Base-by-base conservation (phyloP, 2,888 invertebrate genomes). In the Adineta ricciae region DNA sequence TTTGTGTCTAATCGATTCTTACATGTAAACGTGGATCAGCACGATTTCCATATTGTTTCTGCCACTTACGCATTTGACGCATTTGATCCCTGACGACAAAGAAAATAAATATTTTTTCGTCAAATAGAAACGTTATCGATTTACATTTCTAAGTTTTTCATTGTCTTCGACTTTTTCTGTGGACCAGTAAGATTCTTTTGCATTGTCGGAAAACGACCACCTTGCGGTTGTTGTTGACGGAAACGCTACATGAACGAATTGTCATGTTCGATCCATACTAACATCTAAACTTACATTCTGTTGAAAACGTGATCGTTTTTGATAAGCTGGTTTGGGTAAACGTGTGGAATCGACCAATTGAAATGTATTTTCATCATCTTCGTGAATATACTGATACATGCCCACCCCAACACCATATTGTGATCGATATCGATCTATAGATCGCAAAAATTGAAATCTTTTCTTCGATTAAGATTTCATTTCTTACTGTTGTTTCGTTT, bases 301-400 rank as follows among this genome's bases (percentile, higher is more conserved):
- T 73, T 82, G 83, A 32, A 54, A 73, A 24, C 85, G 73, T 50
- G 83, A 46, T 84, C 83, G 83, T 56, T 85, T 85, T 49, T 85
- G 85, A 56, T 83, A 85, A 16, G 83, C 83, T 32, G 85, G 83
- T 78, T 82, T 73, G 38, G 52, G 50, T 38, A 82, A 49, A 52
- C 84, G 73, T 0, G 96, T 94, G 0, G 96, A 96, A 89, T 98
- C 97, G 88, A 99, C 99, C 91, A 99, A 92, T 90, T 98, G 98
- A 93, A 99, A 99, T 84, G 96, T 95, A 87, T 95, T 95, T 91
- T 99, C 99, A 90, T 99, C 99, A 90, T 99, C 98, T 88, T 99
- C 99, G 88, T 98, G 98, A 90, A 95, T 97, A 91, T 99, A 99
- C 0, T 98, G 96, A 91, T 99, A 99, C 88, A 97, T 97, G 89